These are phyloP conservation scores for Amniataba percoides DNA, from an alignment of 2,797 vertebrate species.

Conservation along the genomic window DNA sequence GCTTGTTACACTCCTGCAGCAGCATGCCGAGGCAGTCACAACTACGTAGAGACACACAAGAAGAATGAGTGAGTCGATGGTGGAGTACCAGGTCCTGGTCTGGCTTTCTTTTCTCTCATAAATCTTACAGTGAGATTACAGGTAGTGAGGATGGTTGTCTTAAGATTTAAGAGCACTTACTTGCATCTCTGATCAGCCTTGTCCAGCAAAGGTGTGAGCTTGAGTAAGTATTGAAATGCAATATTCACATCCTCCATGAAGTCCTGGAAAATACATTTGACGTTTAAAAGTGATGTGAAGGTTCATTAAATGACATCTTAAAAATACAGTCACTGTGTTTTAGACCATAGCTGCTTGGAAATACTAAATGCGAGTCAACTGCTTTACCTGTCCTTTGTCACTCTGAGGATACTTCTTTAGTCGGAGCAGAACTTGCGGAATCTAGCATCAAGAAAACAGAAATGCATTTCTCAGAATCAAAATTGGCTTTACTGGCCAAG, in stretches of 20 bases:
- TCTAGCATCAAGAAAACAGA: slow-evolving; percentile 80
- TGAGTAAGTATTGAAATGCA: slow-evolving; percentile 94
- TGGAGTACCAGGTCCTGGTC: not conserved
- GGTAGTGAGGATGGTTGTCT: too few species aligned
- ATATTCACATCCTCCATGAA: slow-evolving; percentile 95
- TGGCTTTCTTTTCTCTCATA: not conserved
- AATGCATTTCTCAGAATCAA: not conserved
- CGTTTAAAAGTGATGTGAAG: not conserved
- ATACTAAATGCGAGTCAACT: not conserved
- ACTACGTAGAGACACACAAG: slow-evolving; percentile 76
- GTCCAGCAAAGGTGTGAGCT: slow-evolving; percentile 95
- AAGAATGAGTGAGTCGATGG: not conserved
- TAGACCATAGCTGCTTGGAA: not conserved
- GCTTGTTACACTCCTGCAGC: slow-evolving; percentile 96
- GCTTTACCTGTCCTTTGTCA: slow-evolving; percentile 89
- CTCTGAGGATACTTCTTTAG: slow-evolving; percentile 94
- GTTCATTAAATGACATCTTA: not conserved
- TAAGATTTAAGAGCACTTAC: slow-evolving; percentile 78
- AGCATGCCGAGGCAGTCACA: slow-evolving; percentile 95
- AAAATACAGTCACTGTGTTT: not conserved
- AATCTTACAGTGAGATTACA: not conserved
- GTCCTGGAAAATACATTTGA: slow-evolving; percentile 83
- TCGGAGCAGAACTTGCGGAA: slow-evolving; percentile 95
- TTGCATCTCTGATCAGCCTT: slow-evolving; percentile 99
- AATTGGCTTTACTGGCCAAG: too few species aligned